Percentiles rank a stretch among this genome's conserved stretches.
phyloP scores from a whole-genome alignment of 2,797 vertebrate species.

The Myotis pilosus region DNA sequence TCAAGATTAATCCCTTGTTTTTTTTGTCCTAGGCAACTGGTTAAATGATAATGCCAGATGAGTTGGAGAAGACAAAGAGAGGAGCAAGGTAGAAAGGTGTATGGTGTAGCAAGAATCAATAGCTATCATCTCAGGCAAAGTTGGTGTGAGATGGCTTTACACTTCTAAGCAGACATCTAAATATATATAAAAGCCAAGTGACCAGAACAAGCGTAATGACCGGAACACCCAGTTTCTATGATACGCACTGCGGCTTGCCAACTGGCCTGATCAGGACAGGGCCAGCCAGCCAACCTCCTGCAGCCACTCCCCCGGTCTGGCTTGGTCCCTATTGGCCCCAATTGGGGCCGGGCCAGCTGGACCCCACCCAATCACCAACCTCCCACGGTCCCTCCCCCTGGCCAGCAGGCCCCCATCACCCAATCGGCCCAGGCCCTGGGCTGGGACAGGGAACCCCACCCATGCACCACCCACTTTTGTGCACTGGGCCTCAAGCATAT shows the following conservation, averaged over 20 bases:
- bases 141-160: background rate
- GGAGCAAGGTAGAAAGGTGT: background rate
- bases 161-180: background rate
- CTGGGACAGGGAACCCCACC: too few relatives aligned
- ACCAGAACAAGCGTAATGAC: too few relatives aligned
- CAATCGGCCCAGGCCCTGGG: accelerated
- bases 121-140: background rate
- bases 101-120: background rate
- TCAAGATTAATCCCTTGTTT: background rate
- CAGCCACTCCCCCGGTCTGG: accelerated
- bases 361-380: too few relatives aligned
- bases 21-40: background rate
- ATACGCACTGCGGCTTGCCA: too few relatives aligned
- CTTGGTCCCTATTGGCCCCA: too few relatives aligned
- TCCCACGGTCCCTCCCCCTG: too few relatives aligned
- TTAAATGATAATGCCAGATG: background rate
- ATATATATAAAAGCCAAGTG: background rate
- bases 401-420: too few relatives aligned
- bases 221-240: background rate
- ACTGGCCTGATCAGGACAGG: too few relatives aligned
- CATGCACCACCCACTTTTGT: too few relatives aligned
- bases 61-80: background rate
- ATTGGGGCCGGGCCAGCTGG: too few relatives aligned
- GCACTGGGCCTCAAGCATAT: too few relatives aligned
- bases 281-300: too few relatives aligned